Conservation (phyloP, 92 coral and sea anemone genomes). For the Epizoanthus ramosus region DNA sequence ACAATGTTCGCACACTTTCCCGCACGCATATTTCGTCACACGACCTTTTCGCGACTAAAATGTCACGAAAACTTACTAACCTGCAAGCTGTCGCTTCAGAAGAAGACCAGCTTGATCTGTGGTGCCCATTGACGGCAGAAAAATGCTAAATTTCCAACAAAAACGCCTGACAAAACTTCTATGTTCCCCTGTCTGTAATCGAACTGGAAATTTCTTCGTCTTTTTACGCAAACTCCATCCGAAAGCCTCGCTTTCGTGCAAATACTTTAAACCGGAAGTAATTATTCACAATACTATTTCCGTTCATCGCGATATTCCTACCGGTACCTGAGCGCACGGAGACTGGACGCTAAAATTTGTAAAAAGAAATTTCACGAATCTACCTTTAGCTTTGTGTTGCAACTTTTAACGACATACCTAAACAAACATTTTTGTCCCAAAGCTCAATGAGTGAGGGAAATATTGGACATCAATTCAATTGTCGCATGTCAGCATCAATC, state of each 20-base stretch:
- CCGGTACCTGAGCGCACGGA: too few relatives aligned
- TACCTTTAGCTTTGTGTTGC: too few relatives aligned
- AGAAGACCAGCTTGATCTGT: constrained; percentile 89
- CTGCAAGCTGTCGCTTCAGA: constrained; percentile 85
- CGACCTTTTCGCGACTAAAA: constrained; percentile 17
- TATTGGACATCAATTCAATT: too few relatives aligned
- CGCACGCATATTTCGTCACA: constrained; percentile 11
- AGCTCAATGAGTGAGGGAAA: too few relatives aligned
- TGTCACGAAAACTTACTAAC: constrained; percentile 45
- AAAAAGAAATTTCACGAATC: too few relatives aligned
- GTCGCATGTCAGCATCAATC: too few relatives aligned
- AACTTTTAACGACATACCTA: too few relatives aligned
- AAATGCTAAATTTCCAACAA: constrained; percentile 24
- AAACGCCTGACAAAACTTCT: constrained; percentile 28
- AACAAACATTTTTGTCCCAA: too few relatives aligned
- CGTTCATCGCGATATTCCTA: neutral
- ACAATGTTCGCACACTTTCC: constrained; percentile 18
- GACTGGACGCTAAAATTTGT: too few relatives aligned
- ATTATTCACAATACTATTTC: constrained; percentile 15
- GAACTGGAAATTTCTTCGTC: constrained; percentile 36
- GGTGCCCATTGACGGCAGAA: constrained; percentile 79
- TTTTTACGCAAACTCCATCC: constrained; percentile 49
- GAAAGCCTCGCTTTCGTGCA: constrained; percentile 33
- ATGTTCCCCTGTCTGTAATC: constrained; percentile 22
- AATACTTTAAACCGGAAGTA: constrained; percentile 22